Percentiles rank a stretch among this genome's conserved stretches.
phyloP scores from a whole-genome alignment of 2,113 vertebrate species.

The Cygnus atratus region DNA sequence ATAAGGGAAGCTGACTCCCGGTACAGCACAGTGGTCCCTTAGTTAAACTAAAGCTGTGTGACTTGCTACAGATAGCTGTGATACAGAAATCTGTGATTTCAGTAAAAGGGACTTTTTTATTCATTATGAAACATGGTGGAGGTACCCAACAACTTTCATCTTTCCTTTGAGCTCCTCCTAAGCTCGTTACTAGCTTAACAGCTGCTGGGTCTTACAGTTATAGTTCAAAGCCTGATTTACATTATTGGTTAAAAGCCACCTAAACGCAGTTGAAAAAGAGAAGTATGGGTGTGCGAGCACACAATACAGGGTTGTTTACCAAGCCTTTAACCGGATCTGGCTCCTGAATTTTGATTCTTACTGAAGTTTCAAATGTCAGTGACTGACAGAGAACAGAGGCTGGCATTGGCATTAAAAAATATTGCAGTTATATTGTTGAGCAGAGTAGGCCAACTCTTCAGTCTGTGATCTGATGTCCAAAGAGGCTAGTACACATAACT shows the following conservation, averaged over 20 bases:
- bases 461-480: not conserved
- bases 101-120: not conserved
- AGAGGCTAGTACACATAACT: not conserved
- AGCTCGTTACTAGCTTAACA: not conserved
- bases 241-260: not conserved
- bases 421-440: not conserved
- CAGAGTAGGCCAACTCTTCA: not conserved
- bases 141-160: not conserved
- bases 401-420: not conserved
- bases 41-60: not conserved
- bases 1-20: not conserved
- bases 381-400: not conserved
- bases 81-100: not conserved
- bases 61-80: not conserved
- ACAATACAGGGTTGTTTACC: not conserved
- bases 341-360: not conserved
- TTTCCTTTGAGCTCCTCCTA: constrained; percentile 13
- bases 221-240: not conserved
- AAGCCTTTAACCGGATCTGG: not conserved
- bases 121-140: not conserved
- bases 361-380: not conserved
- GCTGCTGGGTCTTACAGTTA: not conserved
- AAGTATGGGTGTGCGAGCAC: not conserved
- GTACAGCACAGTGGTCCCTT: not conserved
- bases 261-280: not conserved